A percentile compares a stretch with the other conserved stretches of the same genome.
phyloP scores from a whole-genome alignment of 2,888 invertebrate species.

The Chrysotoxum bicinctum region DNA sequence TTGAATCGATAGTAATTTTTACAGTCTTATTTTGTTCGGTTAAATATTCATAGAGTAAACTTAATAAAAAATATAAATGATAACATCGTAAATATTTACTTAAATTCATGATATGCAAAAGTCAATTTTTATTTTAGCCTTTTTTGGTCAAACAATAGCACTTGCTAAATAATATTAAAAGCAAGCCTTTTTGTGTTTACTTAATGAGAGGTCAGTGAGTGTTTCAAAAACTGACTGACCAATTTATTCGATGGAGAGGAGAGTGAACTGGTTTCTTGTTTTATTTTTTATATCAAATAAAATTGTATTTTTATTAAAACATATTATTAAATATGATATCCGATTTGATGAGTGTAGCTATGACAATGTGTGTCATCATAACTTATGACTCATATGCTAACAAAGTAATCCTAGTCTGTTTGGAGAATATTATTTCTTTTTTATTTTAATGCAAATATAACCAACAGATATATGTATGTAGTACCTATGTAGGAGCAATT shows the following conservation, averaged over 20 bases:
- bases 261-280: neutral
- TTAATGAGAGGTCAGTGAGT: neutral
- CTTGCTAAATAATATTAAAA: neutral
- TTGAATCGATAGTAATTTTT: too few relatives aligned
- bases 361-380: neutral
- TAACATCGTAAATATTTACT: too few relatives aligned
- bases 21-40: neutral
- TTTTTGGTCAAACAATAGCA: slow-evolving; percentile 6
- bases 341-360: neutral
- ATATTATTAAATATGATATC: neutral
- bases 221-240: neutral
- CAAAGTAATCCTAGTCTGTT: neutral
- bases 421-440: neutral
- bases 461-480: neutral
- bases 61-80: too few relatives aligned
- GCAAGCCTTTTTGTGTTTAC: slow-evolving; percentile 14
- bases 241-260: neutral
- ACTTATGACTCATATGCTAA: neutral
- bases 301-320: neutral
- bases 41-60: neutral
- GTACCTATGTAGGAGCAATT: too few relatives aligned
- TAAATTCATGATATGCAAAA: neutral
- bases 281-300: neutral
- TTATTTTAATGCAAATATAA: neutral
- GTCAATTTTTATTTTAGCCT: neutral